Conservation (phyloP, 2,888 invertebrate species). For the Eudasyphora cyanicolor region DNA sequence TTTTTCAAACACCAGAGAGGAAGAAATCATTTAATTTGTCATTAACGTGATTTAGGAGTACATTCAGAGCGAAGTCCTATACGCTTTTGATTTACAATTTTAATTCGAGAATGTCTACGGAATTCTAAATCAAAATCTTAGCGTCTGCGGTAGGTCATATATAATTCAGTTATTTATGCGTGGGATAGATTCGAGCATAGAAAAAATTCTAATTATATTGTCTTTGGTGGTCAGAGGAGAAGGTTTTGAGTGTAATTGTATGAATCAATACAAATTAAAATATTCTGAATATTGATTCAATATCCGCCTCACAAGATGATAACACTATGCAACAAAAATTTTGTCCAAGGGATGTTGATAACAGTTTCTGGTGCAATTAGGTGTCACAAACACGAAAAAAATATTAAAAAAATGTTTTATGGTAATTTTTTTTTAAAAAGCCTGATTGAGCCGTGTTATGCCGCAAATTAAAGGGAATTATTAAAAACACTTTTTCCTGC, state of each 20-base stretch:
- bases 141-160: conserved; percentile 21
- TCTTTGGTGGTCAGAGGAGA: conserved; percentile 8
- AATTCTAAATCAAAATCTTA: neutral
- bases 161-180: neutral
- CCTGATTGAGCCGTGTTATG: too few relatives aligned
- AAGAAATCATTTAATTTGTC: conserved; percentile 66
- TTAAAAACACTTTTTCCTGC: too few relatives aligned
- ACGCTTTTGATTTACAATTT: conserved; percentile 1
- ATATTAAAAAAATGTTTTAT: too few relatives aligned
- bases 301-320: too few relatives aligned
- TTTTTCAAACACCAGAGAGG: neutral
- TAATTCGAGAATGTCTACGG: neutral
- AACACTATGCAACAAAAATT: too few relatives aligned
- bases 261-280: too few relatives aligned
- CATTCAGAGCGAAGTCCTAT: neutral
- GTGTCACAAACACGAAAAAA: too few relatives aligned
- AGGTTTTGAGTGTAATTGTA: neutral
- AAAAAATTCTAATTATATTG: neutral
- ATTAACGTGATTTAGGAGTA: conserved; percentile 63
- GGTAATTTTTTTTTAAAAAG: too few relatives aligned
- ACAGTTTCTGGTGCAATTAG: too few relatives aligned
- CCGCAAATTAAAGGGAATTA: too few relatives aligned
- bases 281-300: too few relatives aligned
- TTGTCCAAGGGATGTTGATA: too few relatives aligned
- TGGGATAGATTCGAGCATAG: neutral